Conservation (phyloP, 1,140 invertebrate genomes). For the Psilanteris sp. region DNA sequence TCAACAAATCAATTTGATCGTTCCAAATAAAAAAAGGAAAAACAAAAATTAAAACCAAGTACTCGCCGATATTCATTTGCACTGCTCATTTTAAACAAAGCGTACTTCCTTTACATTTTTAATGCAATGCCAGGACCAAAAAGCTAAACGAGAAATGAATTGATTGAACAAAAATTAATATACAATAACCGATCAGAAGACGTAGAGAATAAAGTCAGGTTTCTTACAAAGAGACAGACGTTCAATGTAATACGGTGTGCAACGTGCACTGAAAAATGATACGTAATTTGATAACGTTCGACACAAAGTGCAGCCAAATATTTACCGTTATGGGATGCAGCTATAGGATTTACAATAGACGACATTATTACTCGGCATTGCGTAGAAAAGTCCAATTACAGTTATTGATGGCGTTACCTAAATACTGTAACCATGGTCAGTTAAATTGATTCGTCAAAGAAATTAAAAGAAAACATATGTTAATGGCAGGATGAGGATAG, state of each 20-base stretch:
- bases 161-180: not conserved
- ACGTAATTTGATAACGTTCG: conserved; percentile 22
- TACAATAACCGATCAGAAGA: too few relatives aligned
- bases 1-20: too few relatives aligned
- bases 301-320: conserved; percentile 45
- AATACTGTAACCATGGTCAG: conserved; percentile 69
- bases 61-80: not conserved
- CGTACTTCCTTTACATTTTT: not conserved
- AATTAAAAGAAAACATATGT: conserved; percentile 40
- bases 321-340: conserved; percentile 56
- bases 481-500: conserved; percentile 60
- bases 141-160: not conserved
- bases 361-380: conserved; percentile 52
- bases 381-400: conserved; percentile 51
- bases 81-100: conserved; percentile 5
- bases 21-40: too few relatives aligned
- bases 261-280: conserved; percentile 29
- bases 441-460: conserved; percentile 50
- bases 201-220: too few relatives aligned
- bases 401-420: conserved; percentile 55
- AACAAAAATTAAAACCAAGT: too few relatives aligned
- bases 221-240: conserved; percentile 5
- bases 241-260: too few relatives aligned
- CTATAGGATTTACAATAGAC: conserved; percentile 52
- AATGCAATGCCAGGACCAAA: conserved; percentile 9